Conservation (phyloP, 2,888 invertebrate genomes). For the Trypoxylon attenuatum region DNA sequence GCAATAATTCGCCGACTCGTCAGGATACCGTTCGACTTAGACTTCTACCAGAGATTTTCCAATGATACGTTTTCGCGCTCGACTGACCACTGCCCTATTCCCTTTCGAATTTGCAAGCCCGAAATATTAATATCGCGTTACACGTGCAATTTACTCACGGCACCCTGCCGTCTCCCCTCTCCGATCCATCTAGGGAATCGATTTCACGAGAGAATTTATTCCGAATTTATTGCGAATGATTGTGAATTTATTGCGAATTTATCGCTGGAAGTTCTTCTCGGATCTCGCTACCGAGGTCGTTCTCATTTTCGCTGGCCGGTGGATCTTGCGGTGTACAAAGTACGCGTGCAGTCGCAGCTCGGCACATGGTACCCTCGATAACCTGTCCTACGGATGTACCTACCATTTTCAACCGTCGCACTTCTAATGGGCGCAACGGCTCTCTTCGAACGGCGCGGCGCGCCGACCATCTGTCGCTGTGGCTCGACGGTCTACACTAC, state of each 20-base stretch:
- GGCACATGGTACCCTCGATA: constrained; percentile 50
- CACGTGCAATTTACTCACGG: background rate
- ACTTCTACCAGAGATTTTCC: no score
- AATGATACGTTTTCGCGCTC: constrained; percentile 2
- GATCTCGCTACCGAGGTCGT: no score
- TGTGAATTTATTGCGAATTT: constrained; percentile 1
- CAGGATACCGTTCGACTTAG: no score
- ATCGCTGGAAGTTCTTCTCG: no score
- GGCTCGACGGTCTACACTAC: no score
- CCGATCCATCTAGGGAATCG: background rate
- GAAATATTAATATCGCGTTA: background rate
- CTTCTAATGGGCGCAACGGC: constrained; percentile 72
- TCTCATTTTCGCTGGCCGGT: no score
- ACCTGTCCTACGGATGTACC: constrained; percentile 57
- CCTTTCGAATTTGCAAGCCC: background rate
- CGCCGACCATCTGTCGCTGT: constrained; percentile 72
- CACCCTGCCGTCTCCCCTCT: background rate
- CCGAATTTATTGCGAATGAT: constrained; percentile 10
- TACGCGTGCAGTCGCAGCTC: constrained; percentile 14
- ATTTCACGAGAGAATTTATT: no score
- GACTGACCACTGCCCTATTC: constrained; percentile 6
- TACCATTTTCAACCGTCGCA: constrained; percentile 59
- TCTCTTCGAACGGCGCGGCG: constrained; percentile 66
- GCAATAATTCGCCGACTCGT: constrained; percentile 2
- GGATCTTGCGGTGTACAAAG: no score